phyloP scores from a whole-genome alignment of 2,888 invertebrate genomes.

The Lacanobia oleracea region DNA sequence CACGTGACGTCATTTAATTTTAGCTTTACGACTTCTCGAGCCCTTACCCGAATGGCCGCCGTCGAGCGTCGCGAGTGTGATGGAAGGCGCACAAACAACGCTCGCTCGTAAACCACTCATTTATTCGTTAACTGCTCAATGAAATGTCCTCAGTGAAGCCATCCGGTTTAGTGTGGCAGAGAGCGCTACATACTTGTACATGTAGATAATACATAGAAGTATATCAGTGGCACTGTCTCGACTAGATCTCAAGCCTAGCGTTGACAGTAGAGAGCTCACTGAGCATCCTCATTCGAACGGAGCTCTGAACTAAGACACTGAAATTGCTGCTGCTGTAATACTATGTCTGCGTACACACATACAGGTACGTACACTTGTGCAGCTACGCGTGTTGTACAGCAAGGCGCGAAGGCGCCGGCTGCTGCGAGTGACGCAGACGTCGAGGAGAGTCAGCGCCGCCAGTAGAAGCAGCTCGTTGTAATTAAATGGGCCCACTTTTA shows the following conservation, averaged over 20 bases:
- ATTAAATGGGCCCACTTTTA: slow-evolving; percentile 60
- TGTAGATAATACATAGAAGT: not conserved
- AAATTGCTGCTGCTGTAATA: not conserved
- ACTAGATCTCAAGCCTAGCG: no score
- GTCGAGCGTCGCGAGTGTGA: slow-evolving; percentile 5
- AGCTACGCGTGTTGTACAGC: not conserved
- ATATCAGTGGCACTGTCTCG: not conserved
- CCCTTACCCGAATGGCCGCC: not conserved
- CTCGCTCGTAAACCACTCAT: slow-evolving; percentile 29
- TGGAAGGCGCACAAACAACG: slow-evolving; percentile 30
- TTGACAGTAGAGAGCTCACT: not conserved
- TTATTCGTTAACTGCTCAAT: slow-evolving; percentile 14
- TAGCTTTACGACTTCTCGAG: slow-evolving; percentile 32
- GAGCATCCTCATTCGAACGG: not conserved
- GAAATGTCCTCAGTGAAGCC: slow-evolving; percentile 3
- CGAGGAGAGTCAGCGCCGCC: not conserved
- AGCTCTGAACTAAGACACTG: no score
- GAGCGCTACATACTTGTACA: not conserved
- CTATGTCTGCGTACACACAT: not conserved
- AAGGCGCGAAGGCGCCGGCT: no score
- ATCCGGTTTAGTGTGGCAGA: not conserved
- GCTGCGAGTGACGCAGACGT: not conserved
- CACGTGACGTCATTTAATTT: slow-evolving; percentile 53
- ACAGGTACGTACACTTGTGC: not conserved
- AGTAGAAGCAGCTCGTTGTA: slow-evolving; percentile 47